A percentile compares a stretch with the other conserved stretches of the same genome.
phyloP scores from a whole-genome alignment of 2,888 invertebrate species.

The Nemurella pictetii region DNA sequence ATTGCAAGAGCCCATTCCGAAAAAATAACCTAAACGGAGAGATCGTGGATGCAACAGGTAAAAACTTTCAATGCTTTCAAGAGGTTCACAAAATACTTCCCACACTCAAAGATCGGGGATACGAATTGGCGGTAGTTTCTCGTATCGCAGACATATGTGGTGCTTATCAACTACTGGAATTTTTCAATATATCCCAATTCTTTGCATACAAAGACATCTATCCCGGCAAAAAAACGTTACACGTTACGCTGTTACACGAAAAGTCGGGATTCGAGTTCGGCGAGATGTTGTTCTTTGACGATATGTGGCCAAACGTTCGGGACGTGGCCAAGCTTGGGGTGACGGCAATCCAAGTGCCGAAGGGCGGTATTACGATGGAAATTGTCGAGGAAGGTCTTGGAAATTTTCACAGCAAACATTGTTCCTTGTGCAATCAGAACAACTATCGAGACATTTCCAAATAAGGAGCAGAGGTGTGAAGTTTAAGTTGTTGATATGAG shows the following conservation, averaged over 20 bases:
- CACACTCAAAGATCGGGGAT: conserved; percentile 39
- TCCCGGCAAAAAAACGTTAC: conserved; percentile 44
- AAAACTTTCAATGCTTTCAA: conserved; percentile 40
- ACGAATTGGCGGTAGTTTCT: conserved; percentile 44
- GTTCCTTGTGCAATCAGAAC: not conserved
- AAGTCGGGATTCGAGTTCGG: conserved; percentile 38
- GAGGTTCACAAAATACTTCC: conserved; percentile 37
- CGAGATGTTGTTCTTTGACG: conserved; percentile 43
- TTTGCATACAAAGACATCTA: conserved; percentile 46
- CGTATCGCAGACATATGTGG: conserved; percentile 44
- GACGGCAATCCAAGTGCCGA: conserved; percentile 39
- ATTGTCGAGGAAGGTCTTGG: not conserved
- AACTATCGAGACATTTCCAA: too few relatives aligned
- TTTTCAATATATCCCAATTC: conserved; percentile 43
- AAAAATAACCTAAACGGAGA: conserved; percentile 31
- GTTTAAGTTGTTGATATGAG: not conserved
- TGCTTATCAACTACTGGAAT: conserved; percentile 44
- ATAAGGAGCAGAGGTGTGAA: not conserved
- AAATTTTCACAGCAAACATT: not conserved
- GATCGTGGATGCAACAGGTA: conserved; percentile 42
- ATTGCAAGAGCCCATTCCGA: conserved; percentile 33
- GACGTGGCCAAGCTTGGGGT: conserved; percentile 45
- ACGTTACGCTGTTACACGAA: conserved; percentile 43
- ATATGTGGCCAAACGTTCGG: conserved; percentile 42
- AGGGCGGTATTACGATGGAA: conserved; percentile 21